Evolutionary conservation across 2,113 vertebrate species (phyloP).

Genomic region (Origma solitaria): DNA sequence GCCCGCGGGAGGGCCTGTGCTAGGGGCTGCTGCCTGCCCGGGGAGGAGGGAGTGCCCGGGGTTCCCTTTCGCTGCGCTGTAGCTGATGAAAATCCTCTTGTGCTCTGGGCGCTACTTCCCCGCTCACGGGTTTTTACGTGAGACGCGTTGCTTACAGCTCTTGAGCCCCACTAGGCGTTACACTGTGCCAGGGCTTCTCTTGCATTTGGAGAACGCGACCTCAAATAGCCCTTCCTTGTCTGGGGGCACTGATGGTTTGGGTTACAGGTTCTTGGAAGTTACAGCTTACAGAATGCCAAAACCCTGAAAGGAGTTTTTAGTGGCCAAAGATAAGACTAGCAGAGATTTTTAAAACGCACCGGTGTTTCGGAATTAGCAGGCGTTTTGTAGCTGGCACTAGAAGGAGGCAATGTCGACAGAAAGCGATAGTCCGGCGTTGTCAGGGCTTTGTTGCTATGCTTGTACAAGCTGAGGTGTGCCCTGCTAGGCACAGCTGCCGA

Average conservation of each 20-base stretch:
- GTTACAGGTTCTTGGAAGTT: background rate
- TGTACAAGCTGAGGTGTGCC: background rate
- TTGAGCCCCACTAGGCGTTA: rapidly evolving
- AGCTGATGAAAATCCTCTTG: rapidly evolving
- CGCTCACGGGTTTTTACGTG: background rate
- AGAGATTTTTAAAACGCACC: background rate
- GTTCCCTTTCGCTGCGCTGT: rapidly evolving
- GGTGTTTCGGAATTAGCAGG: background rate
- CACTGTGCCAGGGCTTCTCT: rapidly evolving
- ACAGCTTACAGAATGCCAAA: background rate
- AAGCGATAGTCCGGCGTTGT: background rate
- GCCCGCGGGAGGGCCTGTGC: background rate
- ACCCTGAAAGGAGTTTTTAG: background rate
- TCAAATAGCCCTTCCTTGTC: background rate
- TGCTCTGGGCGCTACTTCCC: background rate
- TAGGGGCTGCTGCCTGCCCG: background rate
- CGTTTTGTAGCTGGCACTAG: background rate
- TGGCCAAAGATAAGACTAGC: background rate
- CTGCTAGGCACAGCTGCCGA: background rate
- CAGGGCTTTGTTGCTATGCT: background rate
- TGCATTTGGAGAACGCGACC: background rate
- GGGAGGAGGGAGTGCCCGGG: background rate
- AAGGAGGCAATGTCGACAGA: background rate
- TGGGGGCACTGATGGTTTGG: rapidly evolving
- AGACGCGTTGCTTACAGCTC: rapidly evolving